These are phyloP conservation scores for Hippocampus zosterae DNA, from an alignment of 2,113 vertebrate species.

Conservation along the genomic window DNA sequence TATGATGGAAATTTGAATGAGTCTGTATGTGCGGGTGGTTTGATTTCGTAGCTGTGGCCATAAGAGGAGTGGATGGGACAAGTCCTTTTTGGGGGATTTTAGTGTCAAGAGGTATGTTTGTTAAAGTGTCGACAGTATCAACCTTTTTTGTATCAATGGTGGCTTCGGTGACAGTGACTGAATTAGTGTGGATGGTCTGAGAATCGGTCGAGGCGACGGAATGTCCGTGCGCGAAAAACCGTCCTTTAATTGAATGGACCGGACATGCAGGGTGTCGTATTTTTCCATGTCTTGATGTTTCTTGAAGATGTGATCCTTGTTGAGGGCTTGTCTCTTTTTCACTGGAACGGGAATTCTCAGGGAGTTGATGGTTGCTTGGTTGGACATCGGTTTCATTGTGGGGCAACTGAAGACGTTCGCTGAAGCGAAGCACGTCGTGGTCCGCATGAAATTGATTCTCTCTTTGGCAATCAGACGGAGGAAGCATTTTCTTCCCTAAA, in stretches of 20 bases:
- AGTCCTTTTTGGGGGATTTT: slow-evolving; percentile 15
- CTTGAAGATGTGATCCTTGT: slow-evolving; percentile 35
- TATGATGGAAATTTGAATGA: slow-evolving; percentile 14
- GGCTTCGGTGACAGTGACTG: slow-evolving; percentile 49
- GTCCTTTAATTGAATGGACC: slow-evolving; percentile 25
- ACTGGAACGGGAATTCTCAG: slow-evolving; percentile 19
- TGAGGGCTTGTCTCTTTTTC: slow-evolving; percentile 39
- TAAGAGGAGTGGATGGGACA: slow-evolving; percentile 39
- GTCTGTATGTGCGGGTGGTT: slow-evolving; percentile 36
- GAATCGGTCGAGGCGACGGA: slow-evolving; percentile 8
- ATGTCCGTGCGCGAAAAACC: slow-evolving; percentile 17
- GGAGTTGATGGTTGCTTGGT: slow-evolving; percentile 27
- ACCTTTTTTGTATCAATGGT: slow-evolving; percentile 47
- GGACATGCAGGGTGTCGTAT: slow-evolving; percentile 44
- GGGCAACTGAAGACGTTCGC: slow-evolving; percentile 10
- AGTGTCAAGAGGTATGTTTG: background rate
- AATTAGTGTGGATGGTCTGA: slow-evolving; percentile 33
- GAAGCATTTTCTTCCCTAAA: slow-evolving; percentile 7
- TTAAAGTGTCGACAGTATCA: background rate
- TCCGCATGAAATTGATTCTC: slow-evolving; percentile 24
- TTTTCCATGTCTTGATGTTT: slow-evolving; percentile 33
- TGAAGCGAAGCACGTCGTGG: background rate
- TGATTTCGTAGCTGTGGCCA: slow-evolving; percentile 50
- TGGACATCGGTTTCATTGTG: slow-evolving; percentile 15
- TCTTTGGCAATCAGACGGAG: slow-evolving; percentile 3